Conservation (phyloP, 2,797 vertebrate genomes). For the Tapera naevia region DNA sequence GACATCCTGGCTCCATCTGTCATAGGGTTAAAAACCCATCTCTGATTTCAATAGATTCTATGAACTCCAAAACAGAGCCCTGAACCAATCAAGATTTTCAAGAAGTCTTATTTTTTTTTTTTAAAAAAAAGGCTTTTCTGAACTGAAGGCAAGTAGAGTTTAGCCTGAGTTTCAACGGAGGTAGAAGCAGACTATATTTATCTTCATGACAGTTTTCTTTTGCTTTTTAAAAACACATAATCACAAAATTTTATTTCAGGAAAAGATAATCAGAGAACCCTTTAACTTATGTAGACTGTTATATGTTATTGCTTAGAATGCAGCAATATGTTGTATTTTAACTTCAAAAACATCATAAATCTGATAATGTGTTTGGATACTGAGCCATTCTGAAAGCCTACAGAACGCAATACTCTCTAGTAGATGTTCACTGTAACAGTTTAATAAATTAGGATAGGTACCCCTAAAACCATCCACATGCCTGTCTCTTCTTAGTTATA, state of each 20-base stretch:
- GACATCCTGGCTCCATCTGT: conserved; percentile 72
- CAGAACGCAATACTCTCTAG: not conserved
- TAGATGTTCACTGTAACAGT: not conserved
- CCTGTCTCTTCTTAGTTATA: not conserved
- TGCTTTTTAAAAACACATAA: not conserved
- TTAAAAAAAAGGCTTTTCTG: too few relatives aligned
- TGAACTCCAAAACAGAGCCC: conserved; percentile 49
- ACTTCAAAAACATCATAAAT: not conserved
- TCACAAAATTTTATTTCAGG: not conserved
- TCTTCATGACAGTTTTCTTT: not conserved
- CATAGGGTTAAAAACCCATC: conserved; percentile 66
- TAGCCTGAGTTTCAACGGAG: not conserved
- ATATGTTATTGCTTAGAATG: not conserved
- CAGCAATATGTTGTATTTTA: not conserved
- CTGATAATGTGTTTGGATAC: not conserved
- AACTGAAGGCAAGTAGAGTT: not conserved
- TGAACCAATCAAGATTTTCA: not conserved
- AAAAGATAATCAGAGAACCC: not conserved
- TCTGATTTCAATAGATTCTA: conserved; percentile 62
- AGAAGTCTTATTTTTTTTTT: not conserved
- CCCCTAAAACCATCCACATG: not conserved
- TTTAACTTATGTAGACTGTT: not conserved
- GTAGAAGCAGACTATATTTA: not conserved
- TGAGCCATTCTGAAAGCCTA: not conserved
- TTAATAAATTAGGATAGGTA: not conserved